Evolutionary conservation across 1,140 invertebrate species (phyloP), one percentile per base, ranked within the genome.

Genomic region (Drosophila virilis): DNA sequence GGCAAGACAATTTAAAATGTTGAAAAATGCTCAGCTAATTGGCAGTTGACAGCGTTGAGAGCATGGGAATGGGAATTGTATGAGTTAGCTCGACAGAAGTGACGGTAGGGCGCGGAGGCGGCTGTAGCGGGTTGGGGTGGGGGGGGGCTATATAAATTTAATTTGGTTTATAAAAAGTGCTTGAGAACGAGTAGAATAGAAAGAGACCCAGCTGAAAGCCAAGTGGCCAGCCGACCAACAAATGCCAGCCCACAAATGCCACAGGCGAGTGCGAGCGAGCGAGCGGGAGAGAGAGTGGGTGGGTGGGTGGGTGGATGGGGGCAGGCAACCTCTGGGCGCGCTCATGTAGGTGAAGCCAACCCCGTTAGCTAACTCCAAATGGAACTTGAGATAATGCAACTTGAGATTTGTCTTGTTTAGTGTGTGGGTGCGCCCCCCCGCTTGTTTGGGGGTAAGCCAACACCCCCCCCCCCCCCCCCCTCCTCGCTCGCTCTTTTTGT

Each of bases 21-120:
- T 85, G 82, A 85, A 85, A 85, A 85, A 85, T 85, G 82, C 82
- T 86, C 82, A 81, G 82, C 82, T 85, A 85, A 85, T 85, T 85
- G 82, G 82, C 82, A 86, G 82, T 86, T 85, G 82, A 85, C 82
- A 85, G 82, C 78, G 78, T 67, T 74, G 64, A 84, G 81, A 80
- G 77, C 50, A 59, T 79, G 77, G 77, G 77, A 79, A 75, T 75
- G 77, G 70, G 51, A 17, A 42, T 43, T n/a, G 12, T 32, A 22
- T n/a, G n/a, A 33, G 45, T n/a, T n/a, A n/a, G n/a, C n/a, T n/a
- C n/a, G n/a, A n/a, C n/a, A n/a, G n/a, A n/a, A n/a, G n/a, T n/a
- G n/a, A n/a, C n/a, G n/a, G n/a, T n/a, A n/a, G n/a, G n/a, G n/a
- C n/a, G n/a, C n/a, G n/a, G n/a, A n/a, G n/a, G n/a, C n/a, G n/a